Base-by-base conservation (phyloP, 2,113 vertebrate genomes). In the Xiphorhynchus elegans region DNA sequence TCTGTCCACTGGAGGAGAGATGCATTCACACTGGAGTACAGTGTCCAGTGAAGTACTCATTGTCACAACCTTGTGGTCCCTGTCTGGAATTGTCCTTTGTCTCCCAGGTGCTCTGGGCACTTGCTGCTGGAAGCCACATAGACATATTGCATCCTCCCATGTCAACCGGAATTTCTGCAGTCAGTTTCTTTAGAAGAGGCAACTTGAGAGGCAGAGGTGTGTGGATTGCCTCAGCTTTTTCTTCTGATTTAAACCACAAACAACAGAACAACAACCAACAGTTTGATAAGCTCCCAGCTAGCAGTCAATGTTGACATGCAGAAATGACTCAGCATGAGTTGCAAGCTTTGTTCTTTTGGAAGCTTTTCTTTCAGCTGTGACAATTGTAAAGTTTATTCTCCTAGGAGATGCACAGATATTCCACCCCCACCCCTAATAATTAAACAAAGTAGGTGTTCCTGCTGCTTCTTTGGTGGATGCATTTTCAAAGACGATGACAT, bases 71-170 rank as follows among this genome's bases (percentile, higher is more conserved):
- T 1, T 63, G 31, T 68, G 46, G 29, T 74, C 28, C 19, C 14
- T 59, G 31, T 21, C 40, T 60, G 82, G 64, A 55, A 31, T 33
- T 66, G 58, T 40, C 58, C 16, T 16, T 64, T 31, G 10, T 82
- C 23, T 82, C 35, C 25, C 19, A 13, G 21, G 9, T 44, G 23
- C 29, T 78, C 39, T 59, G 72, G 52, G 13, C 11, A 12, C 56
- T 10, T 47, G 1, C 18, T 85, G 35, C 70, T 82, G 79, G 40
- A 92, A 93, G 20, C 62, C 25, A 28, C 2, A 6, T 9, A 17
- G 23, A 14, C 25, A 29, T 1, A 4, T 56, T 87, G 16, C 16
- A 9, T 42, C 0, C 0, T 42, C 24, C 44, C 8, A 4, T 44
- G 7, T 52, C 2, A 8, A 31, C 42, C 7, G 44, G 35, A 46